Percentiles rank a stretch among this genome's conserved stretches.
Evolutionary conservation across 2,113 vertebrate species (phyloP).

Genomic region (Megalops atlanticus): DNA sequence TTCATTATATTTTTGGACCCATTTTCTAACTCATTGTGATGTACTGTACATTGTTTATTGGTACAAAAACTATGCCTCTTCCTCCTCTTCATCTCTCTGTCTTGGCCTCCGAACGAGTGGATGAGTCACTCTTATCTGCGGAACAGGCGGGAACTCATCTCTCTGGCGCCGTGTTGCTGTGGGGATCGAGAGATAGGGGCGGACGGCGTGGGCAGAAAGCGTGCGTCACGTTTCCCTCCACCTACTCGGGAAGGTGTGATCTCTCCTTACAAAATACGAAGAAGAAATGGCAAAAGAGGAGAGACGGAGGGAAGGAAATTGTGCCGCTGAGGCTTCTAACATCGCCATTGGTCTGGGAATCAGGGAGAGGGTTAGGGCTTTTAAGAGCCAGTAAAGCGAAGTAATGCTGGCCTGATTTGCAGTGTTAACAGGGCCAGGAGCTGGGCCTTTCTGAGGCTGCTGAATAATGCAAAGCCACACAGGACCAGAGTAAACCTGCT

Average conservation of each 20-base stretch:
- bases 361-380: background rate
- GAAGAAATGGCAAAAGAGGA: background rate
- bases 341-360: background rate
- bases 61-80: too few species aligned
- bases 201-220: background rate
- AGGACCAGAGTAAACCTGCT: background rate
- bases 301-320: background rate
- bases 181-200: background rate
- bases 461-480: background rate
- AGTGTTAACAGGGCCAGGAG: background rate
- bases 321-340: background rate
- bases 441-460: too few species aligned
- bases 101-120: too few species aligned
- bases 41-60: too few species aligned
- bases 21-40: too few species aligned
- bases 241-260: background rate
- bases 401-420: background rate
- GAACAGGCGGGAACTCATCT: too few species aligned
- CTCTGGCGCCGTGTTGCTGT: constrained; percentile 2
- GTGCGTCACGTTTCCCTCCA: background rate
- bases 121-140: too few species aligned
- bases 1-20: too few species aligned
- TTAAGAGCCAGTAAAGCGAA: constrained; percentile 17
- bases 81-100: too few species aligned
- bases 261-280: background rate